Conservation (phyloP, 2,113 vertebrate species). For the Chlorodrepanis virens region DNA sequence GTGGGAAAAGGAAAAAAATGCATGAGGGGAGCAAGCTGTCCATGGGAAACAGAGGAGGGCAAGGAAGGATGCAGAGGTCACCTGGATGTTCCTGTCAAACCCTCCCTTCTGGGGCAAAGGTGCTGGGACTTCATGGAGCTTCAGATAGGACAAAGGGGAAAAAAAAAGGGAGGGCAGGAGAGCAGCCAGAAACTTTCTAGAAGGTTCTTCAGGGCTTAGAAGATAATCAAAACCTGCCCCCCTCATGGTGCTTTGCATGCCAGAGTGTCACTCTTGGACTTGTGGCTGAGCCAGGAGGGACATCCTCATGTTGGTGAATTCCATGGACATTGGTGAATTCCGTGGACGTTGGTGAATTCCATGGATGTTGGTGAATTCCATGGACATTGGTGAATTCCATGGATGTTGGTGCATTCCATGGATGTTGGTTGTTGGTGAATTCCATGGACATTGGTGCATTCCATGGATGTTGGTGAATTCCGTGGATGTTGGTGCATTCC, state of each 20-base stretch:
- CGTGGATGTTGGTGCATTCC: accelerated
- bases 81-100: not conserved
- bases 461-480: accelerated
- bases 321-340: no score
- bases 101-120: not conserved
- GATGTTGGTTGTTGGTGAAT: accelerated
- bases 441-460: accelerated
- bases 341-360: no score
- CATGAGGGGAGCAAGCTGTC: not conserved
- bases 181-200: not conserved
- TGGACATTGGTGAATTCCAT: accelerated
- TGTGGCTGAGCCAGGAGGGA: no score
- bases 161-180: not conserved
- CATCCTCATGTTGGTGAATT: no score
- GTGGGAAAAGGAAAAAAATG: not conserved
- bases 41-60: not conserved
- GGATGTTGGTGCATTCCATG: not conserved
- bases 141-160: not conserved
- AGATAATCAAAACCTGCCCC: not conserved
- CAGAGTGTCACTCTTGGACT: no score
- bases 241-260: not conserved
- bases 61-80: not conserved
- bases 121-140: not conserved
- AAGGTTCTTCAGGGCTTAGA: not conserved
- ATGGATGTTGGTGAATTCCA: accelerated